Base-by-base conservation (phyloP, 2,888 invertebrate species). In the Protonemura montana region DNA sequence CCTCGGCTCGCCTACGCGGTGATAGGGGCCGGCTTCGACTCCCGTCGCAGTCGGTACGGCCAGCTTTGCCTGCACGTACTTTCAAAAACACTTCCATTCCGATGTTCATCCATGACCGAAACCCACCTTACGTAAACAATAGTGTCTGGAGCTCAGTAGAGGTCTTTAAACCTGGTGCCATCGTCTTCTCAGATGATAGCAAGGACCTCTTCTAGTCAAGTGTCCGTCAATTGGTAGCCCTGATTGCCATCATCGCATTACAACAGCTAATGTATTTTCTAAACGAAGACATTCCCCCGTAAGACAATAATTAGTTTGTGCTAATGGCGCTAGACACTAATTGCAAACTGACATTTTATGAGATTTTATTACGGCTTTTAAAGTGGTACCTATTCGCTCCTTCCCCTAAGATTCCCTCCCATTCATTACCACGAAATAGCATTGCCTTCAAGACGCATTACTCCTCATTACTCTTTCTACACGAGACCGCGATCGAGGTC, bases 121-220 rank as follows among this genome's bases (percentile, higher is more conserved):
- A 78, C n/a, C 10, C 78, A 78, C 78, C 78, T 78, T 25, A 3
- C 5, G 78, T 78, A 78, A 78, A 78, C 78, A 78, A 78, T 78
- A 27, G 7, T 6, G 78, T 78, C 78, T 27, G 78, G 78, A 21
- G 59, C 13, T 59, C n/a, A n/a, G 16, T 25, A 28, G 78, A 78
- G 78, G 78, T 78, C 78, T 78, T 78, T 78, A 28, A 13, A 78
- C 28, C 27, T 78, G 28, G n/a, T 78, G 78, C 21, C 59, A 21
- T 59, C 59, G 59, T 59, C 59, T 59, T 13, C 59, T 10, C 10
- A 10, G 10, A 3, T 3, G 59, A 59, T 59, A 21, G 59, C 59
- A 59, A 59, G 21, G 16, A 59, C 6, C 59, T 59, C 13, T 3
- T 2, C 13, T 21, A 59, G 13, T 21, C 59, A 59, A 59, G 59